Percentiles rank a stretch among this genome's conserved stretches.
phyloP scores from a whole-genome alignment of 2,888 invertebrate species.

The Cheilosia soror region DNA sequence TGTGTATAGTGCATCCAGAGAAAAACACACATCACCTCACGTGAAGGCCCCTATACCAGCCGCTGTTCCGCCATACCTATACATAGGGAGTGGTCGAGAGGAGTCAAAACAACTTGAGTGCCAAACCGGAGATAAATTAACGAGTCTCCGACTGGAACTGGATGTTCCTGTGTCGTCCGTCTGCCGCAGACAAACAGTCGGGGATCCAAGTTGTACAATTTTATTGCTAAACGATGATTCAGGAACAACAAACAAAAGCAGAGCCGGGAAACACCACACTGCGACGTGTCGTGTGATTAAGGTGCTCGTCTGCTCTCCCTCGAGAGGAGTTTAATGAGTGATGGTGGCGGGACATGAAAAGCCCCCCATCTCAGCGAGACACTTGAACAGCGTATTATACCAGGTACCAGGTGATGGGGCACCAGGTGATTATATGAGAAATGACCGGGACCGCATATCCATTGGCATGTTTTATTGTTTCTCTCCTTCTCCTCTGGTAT shows the following conservation, averaged over 20 bases:
- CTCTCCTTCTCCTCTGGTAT: neutral
- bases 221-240: constrained; percentile 64
- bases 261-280: constrained; percentile 56
- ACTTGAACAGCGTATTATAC: constrained; percentile 26
- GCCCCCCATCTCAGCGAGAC: constrained; percentile 52
- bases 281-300: constrained; percentile 68
- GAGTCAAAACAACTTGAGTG: constrained; percentile 65
- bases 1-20: constrained; percentile 5
- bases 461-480: constrained; percentile 48
- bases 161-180: constrained; percentile 7
- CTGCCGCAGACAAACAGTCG: constrained; percentile 66
- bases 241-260: constrained; percentile 50
- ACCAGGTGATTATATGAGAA: constrained; percentile 75
- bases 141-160: constrained; percentile 19
- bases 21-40: constrained; percentile 16
- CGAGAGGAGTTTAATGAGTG: constrained; percentile 27
- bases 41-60: neutral
- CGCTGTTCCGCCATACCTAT: neutral
- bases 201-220: constrained; percentile 58
- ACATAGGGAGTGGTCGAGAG: constrained; percentile 58
- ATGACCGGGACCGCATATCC: constrained; percentile 41
- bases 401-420: constrained; percentile 66
- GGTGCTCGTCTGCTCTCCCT: constrained; percentile 21
- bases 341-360: constrained; percentile 20
- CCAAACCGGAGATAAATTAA: constrained; percentile 59